Evolutionary conservation across 2,113 vertebrate species (phyloP), one percentile per base, ranked within the genome.

Genomic region (Mesocricetus auratus): DNA sequence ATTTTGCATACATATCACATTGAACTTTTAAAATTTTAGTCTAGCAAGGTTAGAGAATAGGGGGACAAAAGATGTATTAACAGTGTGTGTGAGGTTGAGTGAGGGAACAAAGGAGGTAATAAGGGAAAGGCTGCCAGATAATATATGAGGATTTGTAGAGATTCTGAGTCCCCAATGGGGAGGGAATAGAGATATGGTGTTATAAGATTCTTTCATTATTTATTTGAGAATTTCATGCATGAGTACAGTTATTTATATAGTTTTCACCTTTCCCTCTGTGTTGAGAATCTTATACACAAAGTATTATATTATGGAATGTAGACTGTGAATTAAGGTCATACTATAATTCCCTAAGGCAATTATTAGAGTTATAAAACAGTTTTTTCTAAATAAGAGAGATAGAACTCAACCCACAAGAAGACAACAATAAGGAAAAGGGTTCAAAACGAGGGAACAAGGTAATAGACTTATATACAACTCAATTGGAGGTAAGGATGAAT

Each of bases 341-440:
- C 22, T 90, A 58, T 73, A 85, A 94, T 42, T 75, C 24, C 22
- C 26, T 90, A 89, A 97, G 93, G 60, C 56, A 94, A 94, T 88
- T n/a, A 90, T 73, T 83, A 89, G 83, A 92, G 85, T 94, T 79
- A 94, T 15, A 90, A 74, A 95, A 60, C 12, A 91, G 33, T 78
- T 96, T 78, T 75, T 93, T 39, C 66, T 73, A 50, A 79, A 81
- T 47, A 96, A 75, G 50, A 81, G 39, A 71, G 42, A 74, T n/a
- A 91, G 4, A 66, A 69, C 45, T 90, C 56, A 96, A 50, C 89
- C 29, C 36, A 93, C 66, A 95, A 95, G 42, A 58, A 86, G 56
- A 50, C 2, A 96, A 13, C 69, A 95, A 96, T 29, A 74, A 42
- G 26, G 2, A 39, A 82, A 95, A 45, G 68, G 89, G 3, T 90